phyloP scores from a whole-genome alignment of 2,797 vertebrate genomes.

The Coregonus suidteri region DNA sequence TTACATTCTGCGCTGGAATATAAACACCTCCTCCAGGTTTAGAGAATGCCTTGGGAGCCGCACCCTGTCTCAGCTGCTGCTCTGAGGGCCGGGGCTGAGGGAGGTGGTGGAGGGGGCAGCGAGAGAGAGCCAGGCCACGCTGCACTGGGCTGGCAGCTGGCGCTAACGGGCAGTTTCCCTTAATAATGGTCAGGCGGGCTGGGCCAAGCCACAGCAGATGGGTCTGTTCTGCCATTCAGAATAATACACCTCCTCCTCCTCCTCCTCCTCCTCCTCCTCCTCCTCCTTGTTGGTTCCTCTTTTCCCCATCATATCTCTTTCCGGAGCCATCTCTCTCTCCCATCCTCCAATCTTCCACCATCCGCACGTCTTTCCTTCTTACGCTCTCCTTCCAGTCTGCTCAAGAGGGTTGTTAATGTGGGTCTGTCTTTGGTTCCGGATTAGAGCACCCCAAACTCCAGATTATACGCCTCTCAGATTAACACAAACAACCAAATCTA shows the following conservation, averaged over 20 bases:
- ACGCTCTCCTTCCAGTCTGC: not conserved
- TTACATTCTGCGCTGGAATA: constrained; percentile 45
- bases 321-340: not conserved
- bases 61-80: constrained; percentile 22
- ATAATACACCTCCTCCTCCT: constrained; percentile 33
- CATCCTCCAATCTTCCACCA: constrained; percentile 3
- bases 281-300: constrained; percentile 24
- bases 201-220: constrained; percentile 46
- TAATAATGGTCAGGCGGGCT: constrained; percentile 25
- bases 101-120: constrained; percentile 25
- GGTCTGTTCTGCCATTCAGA: constrained; percentile 49
- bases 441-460: not conserved
- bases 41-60: constrained; percentile 27
- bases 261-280: constrained; percentile 33
- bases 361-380: constrained; percentile 27
- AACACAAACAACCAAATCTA: not conserved
- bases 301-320: constrained; percentile 5
- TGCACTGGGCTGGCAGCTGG: constrained; percentile 48
- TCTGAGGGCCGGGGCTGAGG: constrained; percentile 16
- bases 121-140: constrained; percentile 15
- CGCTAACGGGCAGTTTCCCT: constrained; percentile 48
- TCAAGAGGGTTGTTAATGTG: not conserved
- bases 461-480: not conserved
- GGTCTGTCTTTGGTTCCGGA: not conserved
- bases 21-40: constrained; percentile 32